phyloP scores from a whole-genome alignment of 2,888 invertebrate genomes.

The Brachylomia viminalis region DNA sequence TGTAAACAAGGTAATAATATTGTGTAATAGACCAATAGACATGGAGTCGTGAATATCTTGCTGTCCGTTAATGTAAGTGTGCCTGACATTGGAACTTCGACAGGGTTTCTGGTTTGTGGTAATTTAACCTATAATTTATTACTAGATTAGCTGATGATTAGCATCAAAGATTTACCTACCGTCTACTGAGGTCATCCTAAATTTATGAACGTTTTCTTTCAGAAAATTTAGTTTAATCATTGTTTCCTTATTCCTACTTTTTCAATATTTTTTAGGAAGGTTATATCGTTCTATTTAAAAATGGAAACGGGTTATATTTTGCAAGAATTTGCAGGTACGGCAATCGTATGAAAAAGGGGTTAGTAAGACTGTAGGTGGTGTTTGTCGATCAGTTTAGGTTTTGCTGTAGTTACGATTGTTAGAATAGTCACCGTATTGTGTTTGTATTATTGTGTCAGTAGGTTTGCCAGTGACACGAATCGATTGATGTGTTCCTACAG shows the following conservation, averaged over 20 bases:
- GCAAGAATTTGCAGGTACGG: conserved; percentile 2
- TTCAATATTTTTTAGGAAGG: too few species aligned
- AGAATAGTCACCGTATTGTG: conserved; percentile 19
- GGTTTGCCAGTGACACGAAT: too few species aligned
- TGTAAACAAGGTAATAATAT: conserved; percentile 49
- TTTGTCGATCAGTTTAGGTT: conserved; percentile 22
- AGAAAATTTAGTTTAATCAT: not conserved
- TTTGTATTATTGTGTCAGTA: conserved; percentile 19
- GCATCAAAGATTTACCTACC: not conserved
- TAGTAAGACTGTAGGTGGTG: conserved; percentile 3
- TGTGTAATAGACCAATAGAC: conserved; percentile 30
- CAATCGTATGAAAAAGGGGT: conserved; percentile 3
- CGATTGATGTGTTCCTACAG: not conserved
- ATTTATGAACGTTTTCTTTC: not conserved
- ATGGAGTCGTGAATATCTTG: conserved; percentile 8
- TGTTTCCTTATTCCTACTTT: not conserved
- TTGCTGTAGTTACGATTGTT: conserved; percentile 14
- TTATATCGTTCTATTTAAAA: not conserved
- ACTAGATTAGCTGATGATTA: not conserved
- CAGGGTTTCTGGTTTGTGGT: not conserved
- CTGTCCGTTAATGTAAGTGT: not conserved
- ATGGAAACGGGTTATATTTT: not conserved
- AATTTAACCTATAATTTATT: not conserved
- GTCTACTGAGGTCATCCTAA: not conserved
- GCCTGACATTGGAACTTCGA: not conserved